Conservation (phyloP, 1,140 invertebrate genomes). For the Neodiprion lecontei region DNA sequence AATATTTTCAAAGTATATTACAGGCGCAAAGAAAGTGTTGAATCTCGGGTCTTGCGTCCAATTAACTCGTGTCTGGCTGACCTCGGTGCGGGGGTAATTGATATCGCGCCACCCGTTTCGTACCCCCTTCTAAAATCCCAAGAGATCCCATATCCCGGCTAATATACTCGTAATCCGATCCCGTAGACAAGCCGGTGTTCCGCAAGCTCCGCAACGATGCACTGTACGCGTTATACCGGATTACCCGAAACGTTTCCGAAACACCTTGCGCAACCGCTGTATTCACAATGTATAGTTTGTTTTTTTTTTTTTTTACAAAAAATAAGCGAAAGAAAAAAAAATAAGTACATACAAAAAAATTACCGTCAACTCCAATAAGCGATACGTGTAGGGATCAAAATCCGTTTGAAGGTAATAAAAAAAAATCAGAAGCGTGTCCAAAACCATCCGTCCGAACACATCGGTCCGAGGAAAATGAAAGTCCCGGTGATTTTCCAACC, state of each 20-base stretch:
- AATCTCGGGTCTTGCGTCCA: not conserved
- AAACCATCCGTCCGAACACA: not conserved
- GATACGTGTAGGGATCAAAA: too few species aligned
- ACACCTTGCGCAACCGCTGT: too few species aligned
- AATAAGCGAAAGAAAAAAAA: too few species aligned
- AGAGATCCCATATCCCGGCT: slow-evolving; percentile 4
- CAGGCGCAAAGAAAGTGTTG: not conserved
- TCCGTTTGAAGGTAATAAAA: too few species aligned
- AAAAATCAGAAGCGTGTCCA: too few species aligned
- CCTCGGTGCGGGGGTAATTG: slow-evolving; percentile 23
- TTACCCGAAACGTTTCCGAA: too few species aligned
- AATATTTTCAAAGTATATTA: too few species aligned
- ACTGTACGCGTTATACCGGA: not conserved
- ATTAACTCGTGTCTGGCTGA: not conserved
- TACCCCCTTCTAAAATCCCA: not conserved
- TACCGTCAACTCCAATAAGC: too few species aligned
- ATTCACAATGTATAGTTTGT: too few species aligned
- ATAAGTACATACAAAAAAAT: too few species aligned
- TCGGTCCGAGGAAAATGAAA: not conserved
- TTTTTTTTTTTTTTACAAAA: too few species aligned
- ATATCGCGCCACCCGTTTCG: slow-evolving; percentile 21
- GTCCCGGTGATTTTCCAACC: not conserved
- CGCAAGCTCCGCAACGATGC: not conserved
- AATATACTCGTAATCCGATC: slow-evolving; percentile 2
- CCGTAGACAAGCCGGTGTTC: not conserved